Evolutionary conservation across 2,888 invertebrate genomes (phyloP).

Genomic region (Nephrotoma guestfalica): DNA sequence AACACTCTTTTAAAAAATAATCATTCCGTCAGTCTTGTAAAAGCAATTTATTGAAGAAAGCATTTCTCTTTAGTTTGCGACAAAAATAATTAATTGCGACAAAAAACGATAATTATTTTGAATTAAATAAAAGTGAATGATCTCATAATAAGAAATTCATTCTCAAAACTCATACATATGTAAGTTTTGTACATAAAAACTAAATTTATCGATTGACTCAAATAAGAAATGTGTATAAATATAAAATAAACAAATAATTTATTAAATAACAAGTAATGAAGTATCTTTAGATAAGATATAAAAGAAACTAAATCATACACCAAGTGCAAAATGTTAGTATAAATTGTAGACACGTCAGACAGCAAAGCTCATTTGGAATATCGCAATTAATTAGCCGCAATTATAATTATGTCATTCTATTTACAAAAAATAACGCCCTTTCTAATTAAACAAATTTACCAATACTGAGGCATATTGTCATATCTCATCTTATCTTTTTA

Average conservation of each 20-base stretch:
- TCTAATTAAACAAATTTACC: background rate
- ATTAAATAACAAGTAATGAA: background rate
- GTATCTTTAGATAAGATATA: background rate
- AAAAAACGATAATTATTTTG: background rate
- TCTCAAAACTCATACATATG: background rate
- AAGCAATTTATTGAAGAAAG: background rate
- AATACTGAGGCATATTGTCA: background rate
- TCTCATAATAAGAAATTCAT: background rate
- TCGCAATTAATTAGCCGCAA: background rate
- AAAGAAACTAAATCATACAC: background rate
- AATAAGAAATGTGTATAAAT: background rate
- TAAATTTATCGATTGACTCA: background rate
- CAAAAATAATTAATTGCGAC: background rate
- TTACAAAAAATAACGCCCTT: background rate
- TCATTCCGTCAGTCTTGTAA: background rate
- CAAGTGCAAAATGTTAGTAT: background rate
- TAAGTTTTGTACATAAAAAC: background rate
- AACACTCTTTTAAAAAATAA: too few species aligned
- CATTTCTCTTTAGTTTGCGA: background rate
- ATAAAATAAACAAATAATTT: background rate
- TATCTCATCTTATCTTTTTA: background rate
- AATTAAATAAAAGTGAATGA: background rate
- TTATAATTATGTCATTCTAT: background rate
- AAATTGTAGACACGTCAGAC: background rate
- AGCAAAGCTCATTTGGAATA: background rate